A percentile compares a stretch with the other conserved stretches of the same genome.
phyloP scores from a whole-genome alignment of 2,797 vertebrate genomes.

The Taeniopygia guttata region DNA sequence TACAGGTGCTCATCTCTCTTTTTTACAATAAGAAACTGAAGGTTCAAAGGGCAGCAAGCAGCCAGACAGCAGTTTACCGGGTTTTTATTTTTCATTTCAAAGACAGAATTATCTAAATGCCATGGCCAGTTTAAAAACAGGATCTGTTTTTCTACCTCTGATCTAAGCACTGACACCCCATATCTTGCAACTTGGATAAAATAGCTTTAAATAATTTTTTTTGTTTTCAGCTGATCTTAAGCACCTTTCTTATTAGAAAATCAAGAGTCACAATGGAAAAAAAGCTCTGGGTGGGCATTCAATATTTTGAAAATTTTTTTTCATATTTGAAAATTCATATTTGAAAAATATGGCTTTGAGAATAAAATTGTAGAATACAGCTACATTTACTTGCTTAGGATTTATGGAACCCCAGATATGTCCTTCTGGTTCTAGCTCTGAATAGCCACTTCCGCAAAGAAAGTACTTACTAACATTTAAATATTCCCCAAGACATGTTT shows the following conservation, averaged over 20 bases:
- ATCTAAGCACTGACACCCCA: not conserved
- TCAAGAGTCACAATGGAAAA: not conserved
- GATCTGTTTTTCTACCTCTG: not conserved
- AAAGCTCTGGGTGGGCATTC: not conserved
- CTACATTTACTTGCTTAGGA: not conserved
- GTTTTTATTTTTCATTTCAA: not conserved
- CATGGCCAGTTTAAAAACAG: not conserved
- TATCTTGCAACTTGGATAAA: not conserved
- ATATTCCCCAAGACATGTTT: not conserved
- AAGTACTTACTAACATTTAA: not conserved
- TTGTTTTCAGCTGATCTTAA: not conserved
- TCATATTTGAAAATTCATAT: too few relatives aligned
- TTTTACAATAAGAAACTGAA: not conserved
- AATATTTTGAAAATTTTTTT: not conserved
- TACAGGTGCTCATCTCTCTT: not conserved
- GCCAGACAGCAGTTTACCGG: not conserved
- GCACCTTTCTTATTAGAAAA: not conserved
- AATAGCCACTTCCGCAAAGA: not conserved
- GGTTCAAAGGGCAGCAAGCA: not conserved
- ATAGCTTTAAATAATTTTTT: not conserved
- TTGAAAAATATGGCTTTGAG: not conserved
- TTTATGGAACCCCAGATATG: rapidly evolving
- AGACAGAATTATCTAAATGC: not conserved
- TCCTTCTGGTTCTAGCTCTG: not conserved
- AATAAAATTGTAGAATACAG: not conserved